A percentile compares a stretch with the other conserved stretches of the same genome.
Conservation (phyloP, 2,113 vertebrate genomes). For the Gopherus evgoodei region DNA sequence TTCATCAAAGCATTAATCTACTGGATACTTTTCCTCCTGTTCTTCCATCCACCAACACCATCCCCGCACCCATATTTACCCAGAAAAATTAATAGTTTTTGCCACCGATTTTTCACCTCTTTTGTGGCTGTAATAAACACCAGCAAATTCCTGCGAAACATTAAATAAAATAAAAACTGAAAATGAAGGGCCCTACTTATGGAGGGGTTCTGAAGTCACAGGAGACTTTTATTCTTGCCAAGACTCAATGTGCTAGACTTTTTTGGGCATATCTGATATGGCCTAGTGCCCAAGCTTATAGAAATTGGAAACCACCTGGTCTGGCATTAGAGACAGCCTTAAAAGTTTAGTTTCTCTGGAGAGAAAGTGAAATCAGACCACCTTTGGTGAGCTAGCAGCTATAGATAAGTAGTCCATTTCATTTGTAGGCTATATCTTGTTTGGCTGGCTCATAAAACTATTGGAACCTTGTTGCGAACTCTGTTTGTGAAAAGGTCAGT, state of each 20-base stretch:
- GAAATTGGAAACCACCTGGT: background rate
- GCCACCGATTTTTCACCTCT: no score
- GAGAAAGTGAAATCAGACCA: background rate
- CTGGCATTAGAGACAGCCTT: background rate
- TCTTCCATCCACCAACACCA: no score
- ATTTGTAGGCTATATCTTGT: background rate
- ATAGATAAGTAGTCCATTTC: background rate
- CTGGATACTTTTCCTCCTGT: no score
- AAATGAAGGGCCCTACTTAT: background rate
- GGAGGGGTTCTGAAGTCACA: background rate
- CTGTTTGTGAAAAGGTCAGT: background rate
- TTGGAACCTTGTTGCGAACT: background rate
- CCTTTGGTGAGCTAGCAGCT: background rate
- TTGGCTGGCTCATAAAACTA: background rate
- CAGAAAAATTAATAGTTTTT: no score
- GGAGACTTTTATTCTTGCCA: background rate
- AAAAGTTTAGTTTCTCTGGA: background rate
- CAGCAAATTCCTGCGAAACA: no score
- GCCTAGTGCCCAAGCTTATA: no score
- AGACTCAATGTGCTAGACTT: background rate
- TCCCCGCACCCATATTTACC: no score
- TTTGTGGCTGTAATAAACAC: no score
- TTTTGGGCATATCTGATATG: background rate
- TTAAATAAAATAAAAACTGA: no score
- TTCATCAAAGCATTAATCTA: no score